Percentiles rank a stretch among this genome's conserved stretches.
Evolutionary conservation across 2,888 invertebrate genomes (phyloP).

Genomic region (Nymphalis polychloros): DNA sequence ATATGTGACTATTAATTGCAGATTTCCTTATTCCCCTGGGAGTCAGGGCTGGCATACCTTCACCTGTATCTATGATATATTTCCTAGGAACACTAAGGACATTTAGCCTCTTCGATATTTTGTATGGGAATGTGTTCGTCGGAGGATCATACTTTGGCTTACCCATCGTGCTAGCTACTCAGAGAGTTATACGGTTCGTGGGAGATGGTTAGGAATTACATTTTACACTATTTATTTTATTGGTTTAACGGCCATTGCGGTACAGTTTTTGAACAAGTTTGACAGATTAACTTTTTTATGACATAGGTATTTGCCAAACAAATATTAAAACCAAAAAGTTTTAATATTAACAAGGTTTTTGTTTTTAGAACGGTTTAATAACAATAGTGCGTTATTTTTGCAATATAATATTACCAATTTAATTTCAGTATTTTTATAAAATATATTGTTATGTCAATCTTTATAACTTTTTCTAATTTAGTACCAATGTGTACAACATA

Average conservation of each 20-base stretch:
- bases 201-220: constrained; percentile 39
- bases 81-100: constrained; percentile 58
- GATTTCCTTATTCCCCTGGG: constrained; percentile 58
- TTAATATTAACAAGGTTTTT: not conserved
- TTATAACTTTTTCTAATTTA: too few species aligned
- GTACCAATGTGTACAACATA: too few species aligned
- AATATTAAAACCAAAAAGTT: not conserved
- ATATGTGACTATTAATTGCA: constrained; percentile 51
- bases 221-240: constrained; percentile 40
- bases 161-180: constrained; percentile 58
- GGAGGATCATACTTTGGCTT: constrained; percentile 59
- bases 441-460: too few species aligned
- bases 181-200: constrained; percentile 47
- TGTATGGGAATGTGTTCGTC: constrained; percentile 57
- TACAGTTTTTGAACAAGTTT: constrained; percentile 37
- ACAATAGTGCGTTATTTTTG: too few species aligned
- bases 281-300: not conserved
- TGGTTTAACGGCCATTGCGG: constrained; percentile 33
- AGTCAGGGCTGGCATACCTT: constrained; percentile 59
- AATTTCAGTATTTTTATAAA: too few species aligned
- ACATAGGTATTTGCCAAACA: not conserved
- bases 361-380: not conserved
- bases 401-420: too few species aligned
- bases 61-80: constrained; percentile 51
- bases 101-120: constrained; percentile 57